These are phyloP conservation scores for Bombylius major DNA, from an alignment of 2,888 invertebrate species.

Conservation along the genomic window DNA sequence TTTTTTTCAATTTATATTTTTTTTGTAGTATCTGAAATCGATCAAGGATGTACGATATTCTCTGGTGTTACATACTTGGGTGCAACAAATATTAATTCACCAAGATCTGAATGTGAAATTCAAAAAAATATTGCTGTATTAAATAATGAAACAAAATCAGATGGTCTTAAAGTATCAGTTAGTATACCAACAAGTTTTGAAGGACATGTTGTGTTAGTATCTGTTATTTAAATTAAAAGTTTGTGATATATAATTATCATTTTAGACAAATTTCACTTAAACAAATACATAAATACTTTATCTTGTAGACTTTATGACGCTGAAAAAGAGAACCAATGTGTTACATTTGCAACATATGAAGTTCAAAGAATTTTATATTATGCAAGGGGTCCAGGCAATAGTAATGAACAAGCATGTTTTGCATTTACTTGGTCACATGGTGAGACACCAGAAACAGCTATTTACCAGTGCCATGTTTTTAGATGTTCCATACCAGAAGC, in stretches of 20 bases:
- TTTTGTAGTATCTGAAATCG: constrained; percentile 58
- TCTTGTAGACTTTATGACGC: constrained; percentile 66
- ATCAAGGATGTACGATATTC: constrained; percentile 84
- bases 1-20: constrained; percentile 6
- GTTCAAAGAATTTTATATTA: constrained; percentile 91
- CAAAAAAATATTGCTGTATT: constrained; percentile 86
- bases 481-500: constrained; percentile 90
- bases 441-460: constrained; percentile 71
- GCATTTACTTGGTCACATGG: constrained; percentile 97
- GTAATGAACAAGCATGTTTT: constrained; percentile 84
- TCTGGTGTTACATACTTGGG: constrained; percentile 89
- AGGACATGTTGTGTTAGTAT: constrained; percentile 80
- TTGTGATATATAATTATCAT: not conserved
- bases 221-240: not conserved
- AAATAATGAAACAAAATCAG: constrained; percentile 52
- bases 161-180: constrained; percentile 77
- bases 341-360: constrained; percentile 75
- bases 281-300: constrained; percentile 2
- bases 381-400: constrained; percentile 74
- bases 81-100: constrained; percentile 79
- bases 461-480: constrained; percentile 96
- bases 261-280: not conserved
- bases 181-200: constrained; percentile 88
- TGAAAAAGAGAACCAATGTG: constrained; percentile 46
- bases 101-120: constrained; percentile 84